Conservation (phyloP, 2,113 vertebrate genomes). For the Eulemur rufifrons region DNA sequence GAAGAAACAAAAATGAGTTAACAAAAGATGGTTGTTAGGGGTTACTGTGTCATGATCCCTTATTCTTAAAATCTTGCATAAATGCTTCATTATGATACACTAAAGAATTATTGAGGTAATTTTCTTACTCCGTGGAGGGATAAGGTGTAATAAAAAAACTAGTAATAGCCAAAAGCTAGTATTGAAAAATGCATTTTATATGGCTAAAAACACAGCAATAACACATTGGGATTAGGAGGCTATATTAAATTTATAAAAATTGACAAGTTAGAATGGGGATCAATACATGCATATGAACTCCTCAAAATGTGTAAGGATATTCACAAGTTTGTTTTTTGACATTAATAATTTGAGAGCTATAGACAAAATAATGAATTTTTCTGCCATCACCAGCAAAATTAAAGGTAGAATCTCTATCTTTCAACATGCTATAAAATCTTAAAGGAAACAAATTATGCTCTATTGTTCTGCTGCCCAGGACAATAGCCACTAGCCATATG, state of each 20-base stretch:
- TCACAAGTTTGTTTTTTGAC: background rate
- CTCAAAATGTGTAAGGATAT: background rate
- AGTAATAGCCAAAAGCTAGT: background rate
- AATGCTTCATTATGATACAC: background rate
- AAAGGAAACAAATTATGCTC: background rate
- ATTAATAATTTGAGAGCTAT: background rate
- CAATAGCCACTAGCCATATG: background rate
- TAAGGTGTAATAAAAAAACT: background rate
- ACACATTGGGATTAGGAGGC: background rate
- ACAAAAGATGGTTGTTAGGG: background rate
- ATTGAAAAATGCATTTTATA: background rate
- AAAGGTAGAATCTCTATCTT: background rate
- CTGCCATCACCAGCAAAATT: background rate
- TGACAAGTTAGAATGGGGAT: background rate
- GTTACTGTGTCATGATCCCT: background rate
- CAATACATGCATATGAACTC: background rate
- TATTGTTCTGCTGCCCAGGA: background rate
- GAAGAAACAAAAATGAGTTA: background rate
- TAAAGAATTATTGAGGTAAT: background rate
- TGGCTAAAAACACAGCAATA: background rate
- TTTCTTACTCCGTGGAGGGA: background rate
- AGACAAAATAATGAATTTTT: background rate
- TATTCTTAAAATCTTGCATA: background rate
- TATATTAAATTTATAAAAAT: background rate
- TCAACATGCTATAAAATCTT: background rate